Evolutionary conservation across 2,888 invertebrate genomes (phyloP), one percentile per base, ranked within the genome.

Genomic region (Phrixothrix hirtus): DNA sequence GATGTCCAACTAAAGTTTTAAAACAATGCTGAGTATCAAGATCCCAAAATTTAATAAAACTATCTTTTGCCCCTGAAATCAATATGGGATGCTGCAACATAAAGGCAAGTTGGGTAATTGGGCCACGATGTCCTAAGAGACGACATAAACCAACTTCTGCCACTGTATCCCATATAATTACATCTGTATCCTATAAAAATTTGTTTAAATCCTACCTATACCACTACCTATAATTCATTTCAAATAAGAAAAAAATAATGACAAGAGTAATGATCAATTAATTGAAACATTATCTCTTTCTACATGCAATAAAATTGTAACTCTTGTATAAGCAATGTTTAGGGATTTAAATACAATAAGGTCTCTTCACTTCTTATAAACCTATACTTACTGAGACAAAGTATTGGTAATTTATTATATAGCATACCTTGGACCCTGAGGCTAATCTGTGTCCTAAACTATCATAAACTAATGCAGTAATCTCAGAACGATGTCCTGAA

Each of bases 41-140:
- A 74, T 98, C 94, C 98, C 98, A 99, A 73, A 99, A 94, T 75
- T 97, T 98, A 0, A 99, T 84, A 72, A 91, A 91, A 5, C 91
- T 90, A 73, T 99, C 99, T 74, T 94, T 95, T 0, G 96, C 95
- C 26, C 89, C 84, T 64, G 91, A 89, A 4, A 94, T 80, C 5
- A 93, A 73, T 58, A 87, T 80, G 60, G 86, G 83, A 60, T 83
- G 81, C 47, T 85, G 78, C 48, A 83, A 81, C 73, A 92, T 81
- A 66, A 92, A 92, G 4, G 84, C 78, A 0, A 88, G 77, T 77
- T 91, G 88, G 0, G 96, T 98, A 11, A 99, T 81, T 0, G 85
- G 83, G 12, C 90, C 93, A 74, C 93, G 95, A 75, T 99, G 98
- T 0, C 96, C 97, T 68, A 86, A 86, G 55, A 99, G 82, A 49